Base-by-base conservation (phyloP, 2,888 invertebrate species). In the Pyrgus malvae region DNA sequence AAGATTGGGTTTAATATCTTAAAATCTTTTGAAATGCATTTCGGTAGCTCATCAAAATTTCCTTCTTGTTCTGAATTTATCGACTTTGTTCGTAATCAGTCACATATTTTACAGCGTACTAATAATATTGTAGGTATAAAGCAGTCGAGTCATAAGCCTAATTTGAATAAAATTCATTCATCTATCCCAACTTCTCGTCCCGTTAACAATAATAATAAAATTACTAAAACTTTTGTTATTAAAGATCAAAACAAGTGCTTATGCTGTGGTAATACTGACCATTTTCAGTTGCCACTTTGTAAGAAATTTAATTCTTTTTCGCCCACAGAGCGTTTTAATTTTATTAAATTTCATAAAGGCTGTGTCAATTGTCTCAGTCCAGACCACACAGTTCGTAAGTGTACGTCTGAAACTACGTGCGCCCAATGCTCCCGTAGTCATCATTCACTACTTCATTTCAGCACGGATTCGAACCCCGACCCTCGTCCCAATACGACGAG, bases 341-440 rank as follows among this genome's bases (percentile, higher is more conserved):
- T 45, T 25, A 33, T 46, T n/a, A 35, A 46, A 46, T 14, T 23
- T n/a, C 21, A 46, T 21, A 46, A 46, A 12, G 4, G 31, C 21
- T 33, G 23, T 35, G 33, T 33, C 2, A 46, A 46, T 46, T 35
- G 46, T 33, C 46, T 46, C 33, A 46, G 33, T 42, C 25, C 25
- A 42, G 42, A 42, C 42, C 42, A 42, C 42, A 42, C 42, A 42
- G 42, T 27, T 27, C 42, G 42, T 17, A 14, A 42, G 25, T 41
- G 41, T 16, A 25, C 8, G 7, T 27, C 41, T 12, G 23, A 25
- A 6, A 8, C 23, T 41, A 27, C n/a, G 9, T 41, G 41, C 12
- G 14, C 3, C 14, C 7, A 17, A 25, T 41, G 41, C 9, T 11
- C 17, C 12, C 41, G 41, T 6, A 41, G 41, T 27, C 41, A 41